Conservation (phyloP, 2,888 invertebrate genomes). For the Yponomeuta cagnagella region DNA sequence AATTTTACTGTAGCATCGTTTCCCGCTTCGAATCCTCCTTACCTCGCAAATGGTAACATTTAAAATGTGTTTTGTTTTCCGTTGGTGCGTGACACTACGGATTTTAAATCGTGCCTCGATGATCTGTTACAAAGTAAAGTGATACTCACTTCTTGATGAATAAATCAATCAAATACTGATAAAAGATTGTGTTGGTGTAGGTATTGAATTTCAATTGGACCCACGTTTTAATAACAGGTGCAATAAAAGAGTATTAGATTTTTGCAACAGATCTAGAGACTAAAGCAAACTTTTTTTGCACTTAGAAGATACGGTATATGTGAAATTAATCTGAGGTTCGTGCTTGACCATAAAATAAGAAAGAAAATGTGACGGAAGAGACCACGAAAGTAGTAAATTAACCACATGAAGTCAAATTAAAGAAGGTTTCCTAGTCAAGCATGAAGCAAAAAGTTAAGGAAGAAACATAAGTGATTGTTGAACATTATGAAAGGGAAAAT, state of each 20-base stretch:
- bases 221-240: no score
- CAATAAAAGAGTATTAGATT: not conserved
- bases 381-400: not conserved
- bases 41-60: constrained; percentile 16
- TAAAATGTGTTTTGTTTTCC: not conserved
- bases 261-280: not conserved
- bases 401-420: not conserved
- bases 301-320: not conserved
- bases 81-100: not conserved
- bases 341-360: not conserved
- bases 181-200: no score
- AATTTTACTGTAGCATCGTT: constrained; percentile 8
- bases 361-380: not conserved
- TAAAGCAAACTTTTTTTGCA: not conserved
- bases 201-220: no score
- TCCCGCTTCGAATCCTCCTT: constrained; percentile 16
- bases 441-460: constrained; percentile 19
- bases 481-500: not conserved
- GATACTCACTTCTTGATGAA: not conserved
- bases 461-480: constrained; percentile 11
- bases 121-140: not conserved
- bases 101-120: not conserved
- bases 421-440: not conserved
- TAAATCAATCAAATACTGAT: no score
- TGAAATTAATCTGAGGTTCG: not conserved